Conservation (phyloP, 2,113 vertebrate species). For the Eptatretus burgeri region DNA sequence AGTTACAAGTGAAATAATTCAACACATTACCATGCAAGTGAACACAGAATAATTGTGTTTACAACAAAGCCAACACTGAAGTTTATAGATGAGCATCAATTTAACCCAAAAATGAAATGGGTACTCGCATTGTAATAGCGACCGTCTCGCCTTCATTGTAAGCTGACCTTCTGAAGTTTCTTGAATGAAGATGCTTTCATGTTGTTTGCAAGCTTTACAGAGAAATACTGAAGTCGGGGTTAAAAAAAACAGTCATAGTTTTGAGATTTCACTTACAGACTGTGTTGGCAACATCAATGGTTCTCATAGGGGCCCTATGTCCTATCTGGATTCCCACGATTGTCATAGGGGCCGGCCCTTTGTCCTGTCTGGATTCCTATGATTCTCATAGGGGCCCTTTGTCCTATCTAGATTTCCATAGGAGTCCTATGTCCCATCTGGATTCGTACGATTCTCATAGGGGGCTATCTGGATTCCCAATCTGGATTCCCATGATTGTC, state of each 20-base stretch:
- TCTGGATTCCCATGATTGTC: neutral
- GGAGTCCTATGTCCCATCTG: too few species aligned
- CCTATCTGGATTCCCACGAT: neutral
- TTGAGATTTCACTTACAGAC: neutral
- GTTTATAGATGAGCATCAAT: too few species aligned
- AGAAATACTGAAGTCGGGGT: conserved; percentile 53
- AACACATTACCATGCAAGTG: too few species aligned
- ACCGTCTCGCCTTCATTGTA: too few species aligned
- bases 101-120: too few species aligned
- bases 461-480: neutral
- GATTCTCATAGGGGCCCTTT: too few species aligned
- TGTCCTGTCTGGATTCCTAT: neutral
- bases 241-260: conserved; percentile 20
- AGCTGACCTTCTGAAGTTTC: conserved; percentile 66
- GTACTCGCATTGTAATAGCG: too few species aligned
- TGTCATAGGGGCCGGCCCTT: neutral
- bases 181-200: conserved; percentile 94
- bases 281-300: neutral
- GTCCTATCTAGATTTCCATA: too few species aligned
- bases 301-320: neutral
- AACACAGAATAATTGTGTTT: too few species aligned
- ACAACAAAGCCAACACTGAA: too few species aligned
- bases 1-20: too few species aligned
- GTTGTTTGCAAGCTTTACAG: conserved; percentile 80
- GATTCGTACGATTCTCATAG: neutral